A percentile compares a stretch with the other conserved stretches of the same genome.
phyloP scores from a whole-genome alignment of 2,797 vertebrate species.

The Chelon labrosus region DNA sequence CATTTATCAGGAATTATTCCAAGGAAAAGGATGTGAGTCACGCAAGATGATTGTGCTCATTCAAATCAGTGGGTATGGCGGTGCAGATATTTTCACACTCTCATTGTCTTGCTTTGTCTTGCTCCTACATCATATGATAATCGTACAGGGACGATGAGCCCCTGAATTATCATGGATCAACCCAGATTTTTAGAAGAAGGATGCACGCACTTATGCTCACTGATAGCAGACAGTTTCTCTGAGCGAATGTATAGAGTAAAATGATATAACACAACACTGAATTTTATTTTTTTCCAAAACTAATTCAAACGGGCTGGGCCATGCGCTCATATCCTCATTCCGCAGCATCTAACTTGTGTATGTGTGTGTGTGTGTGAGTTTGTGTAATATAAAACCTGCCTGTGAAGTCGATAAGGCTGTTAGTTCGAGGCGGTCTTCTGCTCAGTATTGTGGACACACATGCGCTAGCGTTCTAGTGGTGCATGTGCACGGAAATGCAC shows the following conservation, averaged over 20 bases:
- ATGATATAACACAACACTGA: neutral
- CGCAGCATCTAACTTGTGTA: conserved; percentile 17
- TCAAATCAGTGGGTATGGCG: conserved; percentile 15
- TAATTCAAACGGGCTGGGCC: conserved; percentile 9
- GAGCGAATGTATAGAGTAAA: neutral
- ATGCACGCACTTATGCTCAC: neutral
- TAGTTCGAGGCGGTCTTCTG: conserved; percentile 29
- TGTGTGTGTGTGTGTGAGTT: conserved; percentile 10
- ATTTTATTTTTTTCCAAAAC: too few species aligned
- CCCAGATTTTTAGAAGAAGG: neutral
- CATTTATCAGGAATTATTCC: conserved; percentile 16
- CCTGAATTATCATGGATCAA: conserved; percentile 14
- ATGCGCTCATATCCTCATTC: conserved; percentile 25
- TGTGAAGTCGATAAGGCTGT: conserved; percentile 42
- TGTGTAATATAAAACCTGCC: conserved; percentile 42
- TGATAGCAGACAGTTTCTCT: neutral
- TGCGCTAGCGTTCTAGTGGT: neutral
- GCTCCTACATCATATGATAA: conserved; percentile 16
- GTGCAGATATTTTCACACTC: conserved; percentile 15
- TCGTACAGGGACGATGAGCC: neutral
- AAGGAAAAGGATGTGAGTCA: conserved; percentile 31
- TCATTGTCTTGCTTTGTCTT: conserved; percentile 6
- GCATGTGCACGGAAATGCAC: neutral
- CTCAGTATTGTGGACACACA: conserved; percentile 32
- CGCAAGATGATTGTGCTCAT: conserved; percentile 17